Conservation (phyloP, 2,113 vertebrate genomes). For the Coregonus clupeaformis region DNA sequence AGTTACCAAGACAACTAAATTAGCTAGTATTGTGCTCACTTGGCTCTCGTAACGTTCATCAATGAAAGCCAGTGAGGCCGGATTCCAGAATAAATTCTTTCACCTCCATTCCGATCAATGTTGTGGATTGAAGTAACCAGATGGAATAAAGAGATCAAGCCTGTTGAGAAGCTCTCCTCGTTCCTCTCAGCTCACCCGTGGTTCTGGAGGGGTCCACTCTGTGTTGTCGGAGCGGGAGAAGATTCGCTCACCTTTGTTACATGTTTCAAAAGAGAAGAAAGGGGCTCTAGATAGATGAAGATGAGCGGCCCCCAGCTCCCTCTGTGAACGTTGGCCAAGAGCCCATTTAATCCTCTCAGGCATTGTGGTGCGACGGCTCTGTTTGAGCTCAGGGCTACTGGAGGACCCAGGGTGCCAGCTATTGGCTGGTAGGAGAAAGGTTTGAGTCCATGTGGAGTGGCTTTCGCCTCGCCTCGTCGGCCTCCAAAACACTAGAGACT, state of each 20-base stretch:
- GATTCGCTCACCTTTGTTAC: conserved; percentile 65
- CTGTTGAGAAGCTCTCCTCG: conserved; percentile 46
- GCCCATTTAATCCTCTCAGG: conserved; percentile 49
- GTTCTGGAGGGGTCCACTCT: conserved; percentile 53
- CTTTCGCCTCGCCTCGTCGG: not conserved
- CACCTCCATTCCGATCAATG: conserved; percentile 31
- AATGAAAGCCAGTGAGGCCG: conserved; percentile 15
- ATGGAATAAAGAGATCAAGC: conserved; percentile 57
- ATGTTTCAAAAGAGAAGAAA: conserved; percentile 54
- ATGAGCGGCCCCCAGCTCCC: conserved; percentile 38
- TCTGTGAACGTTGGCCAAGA: conserved; percentile 55
- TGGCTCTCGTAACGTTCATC: conserved; percentile 22
- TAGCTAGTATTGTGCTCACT: conserved; percentile 15
- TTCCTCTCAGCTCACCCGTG: conserved; percentile 44
- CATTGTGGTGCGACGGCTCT: conserved; percentile 45
- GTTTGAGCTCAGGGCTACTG: conserved; percentile 32
- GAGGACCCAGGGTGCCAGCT: conserved; percentile 29
- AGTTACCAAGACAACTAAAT: conserved; percentile 13
- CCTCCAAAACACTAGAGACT: not conserved
- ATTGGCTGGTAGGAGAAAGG: not conserved
- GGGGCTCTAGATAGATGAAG: conserved; percentile 44
- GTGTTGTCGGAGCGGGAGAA: conserved; percentile 52
- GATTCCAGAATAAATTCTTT: conserved; percentile 21
- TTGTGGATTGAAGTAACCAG: conserved; percentile 38
- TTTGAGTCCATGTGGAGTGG: not conserved